A percentile compares a stretch with the other conserved stretches of the same genome.
Evolutionary conservation across 2,113 vertebrate species (phyloP).

Genomic region (Dicentrarchus labrax): DNA sequence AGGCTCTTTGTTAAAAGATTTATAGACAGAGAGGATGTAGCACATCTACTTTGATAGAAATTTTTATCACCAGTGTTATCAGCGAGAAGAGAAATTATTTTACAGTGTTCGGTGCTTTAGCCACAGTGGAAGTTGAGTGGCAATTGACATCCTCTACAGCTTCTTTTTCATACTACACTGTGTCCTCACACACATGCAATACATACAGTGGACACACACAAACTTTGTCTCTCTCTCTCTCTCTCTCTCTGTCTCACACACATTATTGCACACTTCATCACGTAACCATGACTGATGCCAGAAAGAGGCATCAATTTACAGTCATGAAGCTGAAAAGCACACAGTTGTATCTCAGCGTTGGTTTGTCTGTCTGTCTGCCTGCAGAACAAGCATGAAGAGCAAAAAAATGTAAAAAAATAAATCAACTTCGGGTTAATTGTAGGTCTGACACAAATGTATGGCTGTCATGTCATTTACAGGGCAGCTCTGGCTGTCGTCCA

Average conservation of each 20-base stretch:
- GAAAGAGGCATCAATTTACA: constrained; percentile 33
- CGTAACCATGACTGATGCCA: constrained; percentile 33
- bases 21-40: constrained; percentile 10
- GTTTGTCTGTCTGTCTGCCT: constrained; percentile 40
- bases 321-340: constrained; percentile 34
- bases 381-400: constrained; percentile 13
- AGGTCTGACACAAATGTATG: constrained; percentile 44
- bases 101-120: constrained; percentile 18
- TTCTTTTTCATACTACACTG: constrained; percentile 1
- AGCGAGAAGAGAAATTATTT: constrained; percentile 24
- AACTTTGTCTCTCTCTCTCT: not conserved
- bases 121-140: constrained; percentile 25
- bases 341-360: constrained; percentile 43
- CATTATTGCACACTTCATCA: constrained; percentile 19
- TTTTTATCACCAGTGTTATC: constrained; percentile 25
- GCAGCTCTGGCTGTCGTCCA: constrained; percentile 40
- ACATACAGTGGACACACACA: not conserved
- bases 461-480: constrained; percentile 50
- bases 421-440: constrained; percentile 55
- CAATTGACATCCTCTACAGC: constrained; percentile 33
- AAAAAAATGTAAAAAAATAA: constrained; percentile 26
- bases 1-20: constrained; percentile 25
- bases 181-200: not conserved
- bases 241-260: not conserved
- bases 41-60: not conserved